Percentiles rank a stretch among this genome's conserved stretches.
Evolutionary conservation across 2,797 vertebrate genomes (phyloP).

Genomic region (Chaenodraco wilsoni): DNA sequence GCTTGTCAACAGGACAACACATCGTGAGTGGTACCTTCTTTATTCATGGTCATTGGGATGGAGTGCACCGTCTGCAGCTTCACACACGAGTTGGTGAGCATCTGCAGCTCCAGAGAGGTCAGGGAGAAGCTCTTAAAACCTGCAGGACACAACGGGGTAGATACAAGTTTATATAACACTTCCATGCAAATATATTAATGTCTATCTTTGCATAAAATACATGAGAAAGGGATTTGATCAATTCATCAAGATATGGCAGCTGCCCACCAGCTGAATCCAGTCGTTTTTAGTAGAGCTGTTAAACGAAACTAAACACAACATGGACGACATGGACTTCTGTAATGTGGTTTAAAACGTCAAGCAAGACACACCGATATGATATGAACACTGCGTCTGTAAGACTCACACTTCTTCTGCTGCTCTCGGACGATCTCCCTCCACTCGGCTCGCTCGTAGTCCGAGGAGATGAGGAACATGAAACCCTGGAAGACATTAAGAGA

Average conservation of each 20-base stretch:
- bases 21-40: slow-evolving; percentile 86
- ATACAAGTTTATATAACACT: background rate
- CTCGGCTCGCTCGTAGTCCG: slow-evolving; percentile 93
- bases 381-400: background rate
- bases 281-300: too few relatives aligned
- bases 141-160: slow-evolving; percentile 55
- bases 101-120: slow-evolving; percentile 94
- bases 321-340: too few relatives aligned
- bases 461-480: slow-evolving; percentile 93
- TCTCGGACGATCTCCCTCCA: slow-evolving; percentile 94
- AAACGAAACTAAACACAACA: too few relatives aligned
- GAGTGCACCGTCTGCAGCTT: slow-evolving; percentile 95
- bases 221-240: too few relatives aligned
- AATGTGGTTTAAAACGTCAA: too few relatives aligned
- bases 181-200: too few relatives aligned
- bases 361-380: too few relatives aligned
- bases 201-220: too few relatives aligned
- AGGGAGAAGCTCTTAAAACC: slow-evolving; percentile 95
- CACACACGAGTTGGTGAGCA: slow-evolving; percentile 96
- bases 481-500: slow-evolving; percentile 76
- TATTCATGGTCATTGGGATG: slow-evolving; percentile 93
- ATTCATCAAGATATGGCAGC: too few relatives aligned
- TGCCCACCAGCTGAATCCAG: too few relatives aligned
- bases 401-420: slow-evolving; percentile 96
- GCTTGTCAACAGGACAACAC: background rate